Evolutionary conservation across 2,113 vertebrate species (phyloP).

Genomic region (Hemichromis elongatus): DNA sequence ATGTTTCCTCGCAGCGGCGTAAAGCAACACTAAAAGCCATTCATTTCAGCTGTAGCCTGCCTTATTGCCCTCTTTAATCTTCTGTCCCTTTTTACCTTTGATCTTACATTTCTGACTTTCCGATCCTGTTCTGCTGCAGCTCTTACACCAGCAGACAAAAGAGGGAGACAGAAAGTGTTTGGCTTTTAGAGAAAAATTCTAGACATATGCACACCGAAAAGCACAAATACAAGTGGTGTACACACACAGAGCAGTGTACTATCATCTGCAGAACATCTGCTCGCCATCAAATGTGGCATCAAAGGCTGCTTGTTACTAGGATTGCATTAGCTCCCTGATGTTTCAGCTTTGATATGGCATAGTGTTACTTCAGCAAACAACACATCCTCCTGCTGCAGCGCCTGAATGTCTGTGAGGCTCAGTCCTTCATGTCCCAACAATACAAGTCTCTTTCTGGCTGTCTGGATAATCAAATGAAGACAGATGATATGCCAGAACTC

Average conservation of each 20-base stretch:
- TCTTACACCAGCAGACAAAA: slow-evolving; percentile 47
- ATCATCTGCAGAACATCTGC: slow-evolving; percentile 53
- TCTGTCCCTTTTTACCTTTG: slow-evolving; percentile 44
- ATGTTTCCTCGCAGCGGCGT: not conserved
- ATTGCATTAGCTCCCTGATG: slow-evolving; percentile 54
- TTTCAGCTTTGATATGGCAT: slow-evolving; percentile 39
- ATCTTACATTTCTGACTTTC: slow-evolving; percentile 44
- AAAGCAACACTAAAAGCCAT: slow-evolving; percentile 3
- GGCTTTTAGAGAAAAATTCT: slow-evolving; percentile 34
- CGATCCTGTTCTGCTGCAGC: not conserved
- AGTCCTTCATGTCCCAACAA: slow-evolving; percentile 24
- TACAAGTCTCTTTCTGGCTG: slow-evolving; percentile 19
- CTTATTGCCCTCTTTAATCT: slow-evolving; percentile 54
- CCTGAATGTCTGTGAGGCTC: slow-evolving; percentile 2
- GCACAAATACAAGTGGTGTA: not conserved
- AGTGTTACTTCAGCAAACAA: slow-evolving; percentile 31
- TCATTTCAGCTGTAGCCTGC: not conserved
- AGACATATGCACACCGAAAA: not conserved
- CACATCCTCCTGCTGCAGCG: slow-evolving; percentile 7
- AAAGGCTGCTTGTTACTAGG: slow-evolving; percentile 46
- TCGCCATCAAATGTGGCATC: slow-evolving; percentile 45
- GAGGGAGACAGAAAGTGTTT: slow-evolving; percentile 2
- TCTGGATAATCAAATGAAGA: slow-evolving; percentile 60
- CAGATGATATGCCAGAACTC: slow-evolving; percentile 24
- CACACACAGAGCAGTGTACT: not conserved